Percentiles rank a stretch among this genome's conserved stretches.
Evolutionary conservation across 2,797 vertebrate species (phyloP).

Genomic region (Leptatherina wallacei): DNA sequence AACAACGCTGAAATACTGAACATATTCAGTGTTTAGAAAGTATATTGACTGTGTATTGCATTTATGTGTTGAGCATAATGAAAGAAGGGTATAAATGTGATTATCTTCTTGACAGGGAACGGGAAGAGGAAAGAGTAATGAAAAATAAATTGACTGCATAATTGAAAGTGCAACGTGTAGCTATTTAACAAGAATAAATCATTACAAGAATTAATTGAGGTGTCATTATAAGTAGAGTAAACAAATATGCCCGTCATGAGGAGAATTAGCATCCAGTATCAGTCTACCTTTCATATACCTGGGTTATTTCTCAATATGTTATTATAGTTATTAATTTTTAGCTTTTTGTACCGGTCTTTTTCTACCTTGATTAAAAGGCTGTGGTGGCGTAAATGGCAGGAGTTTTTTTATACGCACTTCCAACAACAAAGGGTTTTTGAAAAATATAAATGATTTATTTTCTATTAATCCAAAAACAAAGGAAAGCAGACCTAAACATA

Average conservation of each 20-base stretch:
- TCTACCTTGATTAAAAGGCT: too few relatives aligned
- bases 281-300: not conserved
- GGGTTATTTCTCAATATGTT: not conserved
- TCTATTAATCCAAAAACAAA: too few relatives aligned
- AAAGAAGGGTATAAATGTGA: slow-evolving; percentile 26
- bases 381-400: too few relatives aligned
- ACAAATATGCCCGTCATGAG: slow-evolving; percentile 40
- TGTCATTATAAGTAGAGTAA: slow-evolving; percentile 52
- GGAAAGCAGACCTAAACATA: too few relatives aligned
- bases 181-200: slow-evolving; percentile 56
- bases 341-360: too few relatives aligned
- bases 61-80: not conserved
- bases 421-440: too few relatives aligned
- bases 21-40: not conserved
- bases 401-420: too few relatives aligned
- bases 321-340: too few relatives aligned
- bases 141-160: slow-evolving; percentile 41
- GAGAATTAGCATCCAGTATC: slow-evolving; percentile 28
- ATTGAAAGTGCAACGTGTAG: slow-evolving; percentile 34
- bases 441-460: too few relatives aligned
- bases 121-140: not conserved
- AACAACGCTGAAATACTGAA: not conserved
- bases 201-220: slow-evolving; percentile 33
- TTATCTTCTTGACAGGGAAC: not conserved
- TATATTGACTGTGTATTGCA: not conserved